Evolutionary conservation across 2,797 vertebrate species (phyloP).

Genomic region (Sebastes matsubarae): DNA sequence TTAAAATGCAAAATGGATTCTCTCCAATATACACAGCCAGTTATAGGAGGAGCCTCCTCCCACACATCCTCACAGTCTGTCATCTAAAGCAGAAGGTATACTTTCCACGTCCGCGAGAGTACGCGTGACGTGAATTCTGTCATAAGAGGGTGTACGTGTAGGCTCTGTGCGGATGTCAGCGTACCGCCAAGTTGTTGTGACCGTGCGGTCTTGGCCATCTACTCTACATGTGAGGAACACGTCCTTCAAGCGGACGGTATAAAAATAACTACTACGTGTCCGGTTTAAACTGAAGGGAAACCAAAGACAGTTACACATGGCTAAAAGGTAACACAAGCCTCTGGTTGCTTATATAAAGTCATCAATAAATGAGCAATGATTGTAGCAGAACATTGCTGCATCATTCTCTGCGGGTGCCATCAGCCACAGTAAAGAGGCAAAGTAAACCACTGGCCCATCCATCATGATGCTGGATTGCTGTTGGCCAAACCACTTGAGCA

Average conservation of each 20-base stretch:
- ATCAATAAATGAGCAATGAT: constrained; percentile 17
- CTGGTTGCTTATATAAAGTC: background rate
- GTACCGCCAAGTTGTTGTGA: background rate
- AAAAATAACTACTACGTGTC: background rate
- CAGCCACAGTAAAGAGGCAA: constrained; percentile 31
- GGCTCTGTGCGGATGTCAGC: background rate
- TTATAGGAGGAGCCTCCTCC: background rate
- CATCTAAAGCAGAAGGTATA: background rate
- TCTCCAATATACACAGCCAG: background rate
- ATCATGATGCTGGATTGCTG: constrained; percentile 9
- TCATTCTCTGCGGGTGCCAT: background rate
- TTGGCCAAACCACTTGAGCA: constrained; percentile 6
- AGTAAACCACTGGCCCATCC: constrained; percentile 40
- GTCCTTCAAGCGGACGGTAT: background rate
- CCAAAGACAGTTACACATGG: background rate
- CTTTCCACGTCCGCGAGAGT: too few species aligned
- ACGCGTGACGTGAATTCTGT: too few species aligned
- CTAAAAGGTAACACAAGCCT: constrained; percentile 23
- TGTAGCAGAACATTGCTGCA: background rate
- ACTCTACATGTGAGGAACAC: background rate
- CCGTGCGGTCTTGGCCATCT: background rate
- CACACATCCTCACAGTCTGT: constrained; percentile 12
- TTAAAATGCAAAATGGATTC: background rate
- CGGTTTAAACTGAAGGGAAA: constrained; percentile 2
- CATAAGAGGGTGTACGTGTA: background rate